These are phyloP conservation scores for Pherbina coryleti DNA, from an alignment of 2,888 invertebrate genomes.

Conservation along the genomic window DNA sequence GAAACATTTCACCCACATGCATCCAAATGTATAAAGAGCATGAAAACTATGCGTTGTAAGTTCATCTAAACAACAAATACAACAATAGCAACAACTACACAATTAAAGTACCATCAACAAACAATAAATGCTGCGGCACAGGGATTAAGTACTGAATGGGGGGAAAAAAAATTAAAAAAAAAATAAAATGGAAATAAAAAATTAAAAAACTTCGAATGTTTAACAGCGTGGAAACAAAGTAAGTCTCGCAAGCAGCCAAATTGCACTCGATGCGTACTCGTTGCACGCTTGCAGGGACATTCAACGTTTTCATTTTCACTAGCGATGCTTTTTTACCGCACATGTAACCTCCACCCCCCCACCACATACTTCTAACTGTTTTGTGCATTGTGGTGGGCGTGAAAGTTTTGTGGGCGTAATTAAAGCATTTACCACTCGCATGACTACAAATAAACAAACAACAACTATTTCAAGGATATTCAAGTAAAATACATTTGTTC, in stretches of 20 bases:
- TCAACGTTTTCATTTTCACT: constrained; percentile 2
- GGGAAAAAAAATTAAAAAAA: background rate
- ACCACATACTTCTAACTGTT: too few relatives aligned
- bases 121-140: background rate
- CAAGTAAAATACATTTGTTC: background rate
- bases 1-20: too few relatives aligned
- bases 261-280: constrained; percentile 3
- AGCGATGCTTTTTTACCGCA: background rate
- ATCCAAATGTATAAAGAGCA: background rate
- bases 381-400: background rate
- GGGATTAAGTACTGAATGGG: background rate
- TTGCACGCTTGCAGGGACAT: constrained; percentile 1
- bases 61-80: constrained; percentile 4
- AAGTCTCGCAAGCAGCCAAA: background rate
- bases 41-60: background rate
- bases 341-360: too few relatives aligned
- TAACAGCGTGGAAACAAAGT: background rate
- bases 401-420: background rate
- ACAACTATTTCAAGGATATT: background rate
- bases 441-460: constrained; percentile 1
- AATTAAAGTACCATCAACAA: background rate
- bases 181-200: too few relatives aligned
- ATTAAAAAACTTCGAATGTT: background rate
- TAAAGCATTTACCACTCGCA: background rate
- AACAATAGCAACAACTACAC: background rate